A percentile compares a stretch with the other conserved stretches of the same genome.
phyloP scores from a whole-genome alignment of 2,797 vertebrate species.

The Xyrichtys novacula region DNA sequence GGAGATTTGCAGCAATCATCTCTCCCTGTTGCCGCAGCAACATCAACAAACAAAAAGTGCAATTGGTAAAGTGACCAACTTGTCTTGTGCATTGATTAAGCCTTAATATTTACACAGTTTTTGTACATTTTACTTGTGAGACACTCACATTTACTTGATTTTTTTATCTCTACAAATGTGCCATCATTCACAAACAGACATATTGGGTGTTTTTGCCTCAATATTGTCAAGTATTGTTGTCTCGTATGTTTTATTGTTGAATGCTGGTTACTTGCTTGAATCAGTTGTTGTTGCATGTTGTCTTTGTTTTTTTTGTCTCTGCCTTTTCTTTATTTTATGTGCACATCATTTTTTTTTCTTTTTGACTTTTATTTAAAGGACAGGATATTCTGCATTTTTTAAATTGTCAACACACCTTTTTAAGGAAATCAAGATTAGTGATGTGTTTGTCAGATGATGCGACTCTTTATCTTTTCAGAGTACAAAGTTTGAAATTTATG shows the following conservation, averaged over 20 bases:
- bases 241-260: constrained; percentile 29
- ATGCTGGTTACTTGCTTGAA: constrained; percentile 60
- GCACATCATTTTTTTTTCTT: constrained; percentile 18
- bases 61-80: constrained; percentile 21
- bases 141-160: constrained; percentile 36
- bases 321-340: constrained; percentile 18
- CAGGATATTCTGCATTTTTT: constrained; percentile 7
- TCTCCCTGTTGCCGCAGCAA: constrained; percentile 22
- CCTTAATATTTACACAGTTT: constrained; percentile 39
- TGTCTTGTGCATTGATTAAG: constrained; percentile 37
- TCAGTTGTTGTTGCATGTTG: constrained; percentile 45
- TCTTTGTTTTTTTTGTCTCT: constrained; percentile 21
- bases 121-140: constrained; percentile 42
- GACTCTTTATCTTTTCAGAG: too few species aligned
- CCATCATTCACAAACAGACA: constrained; percentile 27
- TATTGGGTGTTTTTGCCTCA: constrained; percentile 19
- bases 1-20: constrained; percentile 36
- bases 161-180: constrained; percentile 43
- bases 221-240: constrained; percentile 46
- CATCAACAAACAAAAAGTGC: constrained; percentile 17
- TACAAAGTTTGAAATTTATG: too few species aligned
- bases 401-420: constrained; percentile 1
- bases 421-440: not conserved
- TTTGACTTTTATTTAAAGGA: constrained; percentile 38
- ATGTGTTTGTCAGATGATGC: not conserved